Percentiles rank a stretch among this genome's conserved stretches.
phyloP scores from a whole-genome alignment of 2,113 vertebrate genomes.

The Peromyscus leucopus region DNA sequence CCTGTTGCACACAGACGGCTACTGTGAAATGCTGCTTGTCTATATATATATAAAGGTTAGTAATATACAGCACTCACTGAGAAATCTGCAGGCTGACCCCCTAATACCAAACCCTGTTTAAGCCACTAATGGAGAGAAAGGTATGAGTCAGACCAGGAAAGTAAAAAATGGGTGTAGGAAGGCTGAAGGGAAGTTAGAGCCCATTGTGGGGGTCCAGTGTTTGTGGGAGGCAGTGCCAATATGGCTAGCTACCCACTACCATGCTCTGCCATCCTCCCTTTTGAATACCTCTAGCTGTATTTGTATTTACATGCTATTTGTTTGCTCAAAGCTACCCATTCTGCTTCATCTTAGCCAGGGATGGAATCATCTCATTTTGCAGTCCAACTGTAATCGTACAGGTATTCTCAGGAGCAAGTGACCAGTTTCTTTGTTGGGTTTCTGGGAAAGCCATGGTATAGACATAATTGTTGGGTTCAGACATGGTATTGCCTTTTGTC shows the following conservation, averaged over 20 bases:
- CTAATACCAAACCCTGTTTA: constrained; percentile 8
- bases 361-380: neutral
- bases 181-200: neutral
- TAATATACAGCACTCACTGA: neutral
- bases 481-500: neutral
- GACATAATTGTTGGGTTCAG: neutral
- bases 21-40: constrained; percentile 10
- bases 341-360: neutral
- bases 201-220: accelerated
- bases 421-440: neutral
- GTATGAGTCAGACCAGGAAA: neutral
- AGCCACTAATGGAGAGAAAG: neutral
- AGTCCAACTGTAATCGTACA: neutral
- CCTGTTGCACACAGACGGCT: neutral
- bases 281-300: neutral
- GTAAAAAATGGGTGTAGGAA: too few relatives aligned
- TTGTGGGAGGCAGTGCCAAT: accelerated
- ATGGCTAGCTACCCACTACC: neutral
- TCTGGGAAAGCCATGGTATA: neutral
- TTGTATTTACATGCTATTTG: neutral
- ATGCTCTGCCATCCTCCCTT: neutral
- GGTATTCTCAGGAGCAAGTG: neutral
- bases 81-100: constrained; percentile 5
- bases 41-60: neutral
- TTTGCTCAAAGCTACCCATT: neutral